Conservation (phyloP, 2,797 vertebrate species). For the Spinus pinus region DNA sequence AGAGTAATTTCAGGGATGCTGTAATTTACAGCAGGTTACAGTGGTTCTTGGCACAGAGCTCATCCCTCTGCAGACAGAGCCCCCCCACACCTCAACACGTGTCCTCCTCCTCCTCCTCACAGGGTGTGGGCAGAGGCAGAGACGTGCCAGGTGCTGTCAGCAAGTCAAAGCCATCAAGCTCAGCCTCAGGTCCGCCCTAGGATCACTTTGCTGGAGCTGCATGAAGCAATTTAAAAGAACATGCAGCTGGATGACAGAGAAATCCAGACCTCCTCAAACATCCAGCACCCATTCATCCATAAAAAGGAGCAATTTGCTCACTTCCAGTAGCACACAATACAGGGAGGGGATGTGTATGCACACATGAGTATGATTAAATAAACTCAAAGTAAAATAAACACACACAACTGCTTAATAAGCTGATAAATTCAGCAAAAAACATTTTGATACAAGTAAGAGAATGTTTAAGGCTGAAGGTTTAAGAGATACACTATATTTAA, state of each 20-base stretch:
- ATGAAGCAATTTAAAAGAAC: neutral
- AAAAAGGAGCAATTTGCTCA: neutral
- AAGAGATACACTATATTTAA: neutral
- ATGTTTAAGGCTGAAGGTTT: neutral
- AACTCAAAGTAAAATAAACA: neutral
- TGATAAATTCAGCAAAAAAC: neutral
- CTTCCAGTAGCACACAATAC: neutral
- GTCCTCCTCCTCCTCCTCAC: neutral
- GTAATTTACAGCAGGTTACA: neutral
- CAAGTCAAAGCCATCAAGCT: neutral
- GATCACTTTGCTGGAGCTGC: neutral
- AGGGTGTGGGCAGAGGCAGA: neutral
- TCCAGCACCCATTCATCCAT: neutral
- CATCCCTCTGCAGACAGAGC: neutral
- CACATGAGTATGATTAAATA: rapidly evolving
- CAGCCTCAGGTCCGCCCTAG: neutral
- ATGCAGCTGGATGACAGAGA: neutral
- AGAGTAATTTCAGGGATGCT: neutral
- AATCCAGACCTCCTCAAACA: neutral
- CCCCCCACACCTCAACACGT: neutral
- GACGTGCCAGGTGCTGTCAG: neutral
- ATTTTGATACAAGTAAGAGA: neutral
- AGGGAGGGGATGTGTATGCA: rapidly evolving
- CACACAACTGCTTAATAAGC: neutral
- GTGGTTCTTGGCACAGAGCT: neutral